Evolutionary conservation across 2,888 invertebrate species (phyloP), one percentile per base, ranked within the genome.

Genomic region (Ectropis crepuscularia): DNA sequence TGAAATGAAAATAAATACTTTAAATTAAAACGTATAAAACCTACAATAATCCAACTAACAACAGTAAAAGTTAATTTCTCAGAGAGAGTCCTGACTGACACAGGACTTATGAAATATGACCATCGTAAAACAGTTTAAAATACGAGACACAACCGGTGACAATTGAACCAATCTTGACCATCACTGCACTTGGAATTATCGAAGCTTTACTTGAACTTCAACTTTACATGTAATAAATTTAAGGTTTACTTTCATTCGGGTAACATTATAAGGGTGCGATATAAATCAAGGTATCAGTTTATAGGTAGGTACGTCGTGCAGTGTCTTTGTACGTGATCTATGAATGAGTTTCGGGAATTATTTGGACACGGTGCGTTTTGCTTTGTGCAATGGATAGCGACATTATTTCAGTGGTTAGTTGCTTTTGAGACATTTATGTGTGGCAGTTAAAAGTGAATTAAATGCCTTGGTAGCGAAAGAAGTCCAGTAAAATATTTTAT

Each of bases 291-390:
- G 65, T 68, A 53, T 68, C 62, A 57, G 50, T 80, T 77, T 80
- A 81, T 76, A 73, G 75, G 73, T 83, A 85, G 83, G 83, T 85
- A 75, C 77, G 74, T 78, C 78, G 77, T 80, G 61, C 63, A 53
- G 57, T 84, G 78, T 85, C 73, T 73, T 78, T 77, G 77, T 79
- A 73, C 85, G 85, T 86, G 84, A 82, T 85, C 82, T 82, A 87
- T 90, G 89, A 91, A 91, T 90, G 86, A 80, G 78, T 81, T 85
- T 85, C 61, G 73, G 76, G 83, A 85, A 83, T 87, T 82, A 84
- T 70, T 65, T 57, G 70, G 69, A 72, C 63, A 74, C 49, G 71
- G 57, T 61, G 67, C 72, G 62, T 74, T 74, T 73, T 61, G 65
- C 63, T 69, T 69, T 71, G 63, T 65, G 68, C 68, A 73, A 71